Evolutionary conservation across 2,888 invertebrate genomes (phyloP), one percentile per base, ranked within the genome.

Genomic region (Cerceris rybyensis): DNA sequence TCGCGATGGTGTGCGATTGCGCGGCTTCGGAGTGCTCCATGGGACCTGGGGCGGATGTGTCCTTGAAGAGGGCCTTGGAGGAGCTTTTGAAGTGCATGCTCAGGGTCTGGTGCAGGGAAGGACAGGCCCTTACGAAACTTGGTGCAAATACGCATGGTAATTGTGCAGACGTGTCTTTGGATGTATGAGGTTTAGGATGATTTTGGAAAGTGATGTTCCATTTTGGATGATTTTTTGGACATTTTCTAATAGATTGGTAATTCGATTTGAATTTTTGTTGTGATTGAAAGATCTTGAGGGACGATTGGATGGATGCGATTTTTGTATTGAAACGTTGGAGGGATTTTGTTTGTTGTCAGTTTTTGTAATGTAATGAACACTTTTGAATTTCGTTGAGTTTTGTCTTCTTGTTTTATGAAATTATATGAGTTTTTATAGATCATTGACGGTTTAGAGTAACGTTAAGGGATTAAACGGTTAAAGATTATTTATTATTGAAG

Each of bases 11-110:
- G 86, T 92, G 92, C 86, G 90, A 92, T 78, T 91, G 90, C 76
- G 88, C 88, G 82, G 88, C 88, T 83, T 84, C 89, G 70, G 89
- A 88, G 77, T 89, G 85, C 81, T 87, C 90, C 76, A 73, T 86
- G 81, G 88, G 90, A 70, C 78, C 91, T 54, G 91, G 87, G 84
- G 89, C 82, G 86, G 92, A 92, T 77, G 93, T 93, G 76, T 94
- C 95, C 70, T 91, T 96, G 69, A 93, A 94, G 82, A 94, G 94
- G 82, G 95, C 95, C 88, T 93, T 97, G 88, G 96, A 97, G 91
- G 96, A 97, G 90, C 94, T 97, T 81, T 94, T 97, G 88, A 96
- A 96, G 92, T 93, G 96, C 88, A 97, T 97, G 97, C 94, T 97
- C 88, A 93, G 96, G 90, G 94, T 97, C 63, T 97, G 97, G 97